These are phyloP conservation scores for Cheilosia vernalis DNA, from an alignment of 2,888 invertebrate genomes.

Conservation along the genomic window DNA sequence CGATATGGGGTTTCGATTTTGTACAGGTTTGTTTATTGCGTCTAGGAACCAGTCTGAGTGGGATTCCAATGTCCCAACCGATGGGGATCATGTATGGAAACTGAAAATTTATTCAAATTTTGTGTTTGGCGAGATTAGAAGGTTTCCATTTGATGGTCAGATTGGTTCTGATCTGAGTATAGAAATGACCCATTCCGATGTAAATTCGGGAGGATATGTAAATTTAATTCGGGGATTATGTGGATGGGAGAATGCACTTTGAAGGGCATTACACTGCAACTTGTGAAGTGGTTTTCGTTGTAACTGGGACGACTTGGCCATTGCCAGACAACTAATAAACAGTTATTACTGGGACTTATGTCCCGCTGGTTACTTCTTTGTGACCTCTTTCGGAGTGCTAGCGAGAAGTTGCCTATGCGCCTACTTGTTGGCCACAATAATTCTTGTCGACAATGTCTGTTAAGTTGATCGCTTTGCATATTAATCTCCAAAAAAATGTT, in stretches of 20 bases:
- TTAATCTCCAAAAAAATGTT: no score
- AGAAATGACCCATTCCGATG: not conserved
- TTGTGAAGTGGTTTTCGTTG: not conserved
- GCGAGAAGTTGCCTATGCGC: no score
- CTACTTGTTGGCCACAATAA: no score
- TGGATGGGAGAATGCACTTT: not conserved
- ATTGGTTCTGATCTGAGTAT: slow-evolving; percentile 17
- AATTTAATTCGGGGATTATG: not conserved
- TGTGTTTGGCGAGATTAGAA: not conserved
- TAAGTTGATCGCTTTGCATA: no score
- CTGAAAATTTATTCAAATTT: slow-evolving; percentile 12
- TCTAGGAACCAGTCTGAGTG: slow-evolving; percentile 1
- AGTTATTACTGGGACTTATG: no score
- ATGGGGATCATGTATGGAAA: not conserved
- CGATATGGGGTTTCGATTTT: not conserved
- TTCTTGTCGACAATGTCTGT: no score
- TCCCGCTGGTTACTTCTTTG: no score
- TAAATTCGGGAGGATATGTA: slow-evolving; percentile 8
- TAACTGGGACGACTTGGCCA: no score
- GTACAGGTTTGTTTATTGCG: not conserved
- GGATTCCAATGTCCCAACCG: not conserved
- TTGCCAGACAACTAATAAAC: not conserved
- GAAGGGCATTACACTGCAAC: not conserved
- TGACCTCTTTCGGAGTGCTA: no score
- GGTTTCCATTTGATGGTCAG: not conserved